These are phyloP conservation scores for Trachelus stipa DNA, from an alignment of 2,888 invertebrate genomes.

Conservation along the genomic window DNA sequence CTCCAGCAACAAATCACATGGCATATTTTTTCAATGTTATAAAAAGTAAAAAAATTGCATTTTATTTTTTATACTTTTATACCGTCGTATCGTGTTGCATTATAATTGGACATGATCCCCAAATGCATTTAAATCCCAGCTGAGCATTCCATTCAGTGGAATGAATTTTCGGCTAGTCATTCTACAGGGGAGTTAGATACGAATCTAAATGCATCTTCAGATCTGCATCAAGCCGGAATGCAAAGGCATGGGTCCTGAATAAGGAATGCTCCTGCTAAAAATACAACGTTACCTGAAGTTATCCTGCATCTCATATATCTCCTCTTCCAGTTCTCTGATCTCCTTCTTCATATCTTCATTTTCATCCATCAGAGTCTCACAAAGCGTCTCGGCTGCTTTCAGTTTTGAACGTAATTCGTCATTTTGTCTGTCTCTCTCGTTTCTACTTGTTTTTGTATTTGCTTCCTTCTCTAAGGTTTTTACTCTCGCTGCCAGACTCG, in stretches of 20 bases:
- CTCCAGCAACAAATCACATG: not conserved
- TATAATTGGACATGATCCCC: not conserved
- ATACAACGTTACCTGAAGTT: constrained; percentile 77
- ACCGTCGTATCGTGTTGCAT: not conserved
- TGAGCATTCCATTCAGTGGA: constrained; percentile 1
- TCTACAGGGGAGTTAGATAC: not conserved
- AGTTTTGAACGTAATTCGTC: constrained; percentile 84
- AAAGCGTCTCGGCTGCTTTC: constrained; percentile 89
- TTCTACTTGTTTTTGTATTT: constrained; percentile 46
- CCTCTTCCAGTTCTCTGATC: constrained; percentile 91
- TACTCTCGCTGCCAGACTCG: constrained; percentile 68
- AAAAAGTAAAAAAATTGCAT: not conserved
- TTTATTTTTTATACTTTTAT: not conserved
- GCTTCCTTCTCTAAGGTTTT: constrained; percentile 57
- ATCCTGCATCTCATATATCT: constrained; percentile 99
- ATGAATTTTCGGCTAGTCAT: not conserved
- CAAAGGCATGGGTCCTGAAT: not conserved
- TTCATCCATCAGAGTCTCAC: constrained; percentile 95
- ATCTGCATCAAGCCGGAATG: not conserved
- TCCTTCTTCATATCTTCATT: constrained; percentile 96
- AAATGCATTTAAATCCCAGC: not conserved
- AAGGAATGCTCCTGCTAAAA: not conserved
- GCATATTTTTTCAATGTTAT: not conserved
- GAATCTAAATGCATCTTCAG: not conserved
- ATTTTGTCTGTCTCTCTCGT: constrained; percentile 53